Base-by-base conservation (phyloP, 2,113 vertebrate genomes). In the Ochotona princeps region DNA sequence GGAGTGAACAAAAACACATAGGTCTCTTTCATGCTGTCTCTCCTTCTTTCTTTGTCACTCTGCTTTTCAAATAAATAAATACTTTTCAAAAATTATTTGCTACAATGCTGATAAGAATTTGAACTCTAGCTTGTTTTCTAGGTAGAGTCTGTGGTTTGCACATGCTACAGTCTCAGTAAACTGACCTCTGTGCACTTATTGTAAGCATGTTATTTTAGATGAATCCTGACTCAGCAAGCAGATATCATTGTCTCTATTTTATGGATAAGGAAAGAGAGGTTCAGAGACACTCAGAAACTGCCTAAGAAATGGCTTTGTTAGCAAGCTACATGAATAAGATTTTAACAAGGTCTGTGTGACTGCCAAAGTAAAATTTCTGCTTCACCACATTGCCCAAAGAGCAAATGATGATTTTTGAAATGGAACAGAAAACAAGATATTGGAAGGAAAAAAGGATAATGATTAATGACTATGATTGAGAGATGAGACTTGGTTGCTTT, bases 331-430 rank as follows among this genome's bases (percentile, higher is more conserved):
- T 26, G 91, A 66, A 67, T 17, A 49, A 82, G 72, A 83, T 35
- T 83, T 63, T 32, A 67, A 83, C 14, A 65, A 54, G 47, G 7
- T 72, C 61, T 89, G 12, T 60, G 26, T 25, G 25, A 74, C 63
- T 17, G 61, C 44, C 26, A 76, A 61, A 85, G 44, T 63, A 84
- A 89, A 90, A n/a, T 57, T 79, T 93, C 61, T 76, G n/a, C 82
- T 78, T 88, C 70, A 32, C 38, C 35, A 15, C 66, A n/a, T 78
- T 94, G 49, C n/a, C 12, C 78, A 87, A 87, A 76, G 76, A 91
- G 72, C 32, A 87, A 89, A 84, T 28, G 38, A 7, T 81, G 14
- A 49, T 87, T 70, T 90, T 25, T 90, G 93, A 94, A 87, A 67
- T 18, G 11, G n/a, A 72, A 65, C 38, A 89, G 28, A 69, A 49